These are phyloP conservation scores for Caloenas nicobarica DNA, from an alignment of 2,113 vertebrate species.

Conservation along the genomic window DNA sequence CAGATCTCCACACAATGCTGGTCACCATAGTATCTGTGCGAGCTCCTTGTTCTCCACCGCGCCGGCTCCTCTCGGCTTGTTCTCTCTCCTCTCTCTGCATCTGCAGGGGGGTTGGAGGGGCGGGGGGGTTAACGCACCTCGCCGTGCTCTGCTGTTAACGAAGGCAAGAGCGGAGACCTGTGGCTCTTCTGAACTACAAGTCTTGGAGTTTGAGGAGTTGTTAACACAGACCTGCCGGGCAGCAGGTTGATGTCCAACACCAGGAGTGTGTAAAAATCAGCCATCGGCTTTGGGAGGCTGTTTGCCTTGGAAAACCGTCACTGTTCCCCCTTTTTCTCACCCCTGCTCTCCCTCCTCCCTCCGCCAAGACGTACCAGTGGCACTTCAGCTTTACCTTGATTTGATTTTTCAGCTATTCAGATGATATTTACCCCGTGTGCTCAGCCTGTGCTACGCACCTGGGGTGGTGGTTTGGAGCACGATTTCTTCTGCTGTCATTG, in stretches of 20 bases:
- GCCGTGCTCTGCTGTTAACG: not conserved
- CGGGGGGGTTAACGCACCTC: not conserved
- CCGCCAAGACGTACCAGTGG: not conserved
- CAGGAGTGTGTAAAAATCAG: accelerated
- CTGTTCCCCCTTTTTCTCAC: not conserved
- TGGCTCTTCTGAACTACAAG: not conserved
- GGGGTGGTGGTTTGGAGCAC: accelerated
- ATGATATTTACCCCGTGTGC: accelerated
- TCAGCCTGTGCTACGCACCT: accelerated
- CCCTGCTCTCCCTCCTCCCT: not conserved
- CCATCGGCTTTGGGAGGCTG: not conserved
- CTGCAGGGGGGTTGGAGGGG: not conserved
- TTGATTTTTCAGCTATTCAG: not conserved
- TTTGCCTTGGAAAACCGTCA: not conserved
- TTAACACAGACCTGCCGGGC: not conserved
- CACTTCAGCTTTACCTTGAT: accelerated
- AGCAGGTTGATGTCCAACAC: accelerated
- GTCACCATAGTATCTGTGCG: slow-evolving; percentile 31
- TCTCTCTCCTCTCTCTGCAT: not conserved
- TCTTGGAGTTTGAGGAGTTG: not conserved
- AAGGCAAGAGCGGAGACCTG: not conserved
- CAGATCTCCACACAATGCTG: slow-evolving; percentile 28
- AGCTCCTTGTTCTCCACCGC: slow-evolving; percentile 2
- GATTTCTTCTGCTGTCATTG: not conserved
- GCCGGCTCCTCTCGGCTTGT: not conserved